Evolutionary conservation across 2,113 vertebrate genomes (phyloP).

Genomic region (Cynocephalus volans): DNA sequence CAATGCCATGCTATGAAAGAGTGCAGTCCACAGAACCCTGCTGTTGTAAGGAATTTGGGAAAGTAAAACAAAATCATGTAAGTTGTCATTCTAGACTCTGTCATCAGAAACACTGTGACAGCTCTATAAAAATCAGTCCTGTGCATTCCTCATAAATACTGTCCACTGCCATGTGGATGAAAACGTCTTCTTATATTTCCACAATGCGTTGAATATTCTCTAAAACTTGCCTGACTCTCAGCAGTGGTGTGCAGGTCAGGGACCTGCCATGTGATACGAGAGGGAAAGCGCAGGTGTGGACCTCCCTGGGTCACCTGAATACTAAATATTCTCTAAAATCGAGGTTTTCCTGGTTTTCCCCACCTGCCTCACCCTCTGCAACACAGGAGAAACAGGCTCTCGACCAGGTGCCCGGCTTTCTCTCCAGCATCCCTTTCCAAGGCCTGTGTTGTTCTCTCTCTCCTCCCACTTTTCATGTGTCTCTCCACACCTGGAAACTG

Average conservation of each 20-base stretch:
- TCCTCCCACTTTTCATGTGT: neutral
- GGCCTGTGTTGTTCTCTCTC: neutral
- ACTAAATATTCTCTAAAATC: neutral
- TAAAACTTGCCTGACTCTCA: no score
- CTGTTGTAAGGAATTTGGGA: no score
- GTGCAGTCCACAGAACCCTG: no score
- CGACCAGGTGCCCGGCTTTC: accelerated
- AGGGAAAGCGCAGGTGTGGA: no score
- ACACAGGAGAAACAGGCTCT: neutral
- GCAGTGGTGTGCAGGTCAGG: no score
- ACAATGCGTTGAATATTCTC: neutral
- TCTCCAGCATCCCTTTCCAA: neutral
- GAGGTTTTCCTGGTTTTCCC: neutral
- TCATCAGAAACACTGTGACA: no score
- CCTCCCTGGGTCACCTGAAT: no score
- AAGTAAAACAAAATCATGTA: no score
- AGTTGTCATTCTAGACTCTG: no score
- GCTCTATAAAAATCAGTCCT: no score
- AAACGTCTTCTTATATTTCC: neutral
- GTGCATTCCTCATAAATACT: no score
- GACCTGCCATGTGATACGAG: accelerated
- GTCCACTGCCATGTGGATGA: accelerated
- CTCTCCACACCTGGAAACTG: neutral
- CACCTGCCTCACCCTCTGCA: accelerated
- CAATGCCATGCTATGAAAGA: no score